A percentile compares a stretch with the other conserved stretches of the same genome.
These are phyloP conservation scores for Listronotus bonariensis DNA, from an alignment of 1,140 invertebrate genomes.

Conservation along the genomic window DNA sequence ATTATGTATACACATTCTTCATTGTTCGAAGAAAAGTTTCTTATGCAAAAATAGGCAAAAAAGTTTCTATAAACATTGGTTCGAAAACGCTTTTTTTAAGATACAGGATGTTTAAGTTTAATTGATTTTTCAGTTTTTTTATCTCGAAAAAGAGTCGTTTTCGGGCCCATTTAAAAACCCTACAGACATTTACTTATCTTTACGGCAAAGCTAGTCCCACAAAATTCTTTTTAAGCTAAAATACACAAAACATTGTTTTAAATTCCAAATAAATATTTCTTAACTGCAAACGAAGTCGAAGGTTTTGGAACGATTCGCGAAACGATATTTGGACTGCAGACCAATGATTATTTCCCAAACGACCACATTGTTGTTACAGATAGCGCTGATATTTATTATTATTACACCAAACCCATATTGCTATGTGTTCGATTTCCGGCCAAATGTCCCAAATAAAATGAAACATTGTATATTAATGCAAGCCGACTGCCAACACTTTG, in stretches of 20 bases:
- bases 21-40: too few relatives aligned
- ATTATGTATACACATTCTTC: too few relatives aligned
- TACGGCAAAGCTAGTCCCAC: not conserved
- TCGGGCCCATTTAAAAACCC: too few relatives aligned
- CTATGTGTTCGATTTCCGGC: conserved; percentile 31
- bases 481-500: conserved; percentile 14
- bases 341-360: conserved; percentile 33
- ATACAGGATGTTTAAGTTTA: too few relatives aligned
- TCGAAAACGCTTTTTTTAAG: too few relatives aligned
- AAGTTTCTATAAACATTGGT: too few relatives aligned
- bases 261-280: not conserved
- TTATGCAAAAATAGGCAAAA: too few relatives aligned
- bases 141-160: too few relatives aligned
- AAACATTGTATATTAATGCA: conserved; percentile 33
- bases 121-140: too few relatives aligned
- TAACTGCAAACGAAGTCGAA: not conserved
- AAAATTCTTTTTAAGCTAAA: not conserved
- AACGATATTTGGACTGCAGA: conserved; percentile 18
- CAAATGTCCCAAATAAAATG: conserved; percentile 26
- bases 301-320: conserved; percentile 1
- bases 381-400: conserved; percentile 36
- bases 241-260: not conserved
- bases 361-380: conserved; percentile 31
- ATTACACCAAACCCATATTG: conserved; percentile 35
- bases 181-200: too few relatives aligned